These are phyloP conservation scores for Falcaria lacertinaria DNA, from an alignment of 2,888 invertebrate species.

Conservation along the genomic window DNA sequence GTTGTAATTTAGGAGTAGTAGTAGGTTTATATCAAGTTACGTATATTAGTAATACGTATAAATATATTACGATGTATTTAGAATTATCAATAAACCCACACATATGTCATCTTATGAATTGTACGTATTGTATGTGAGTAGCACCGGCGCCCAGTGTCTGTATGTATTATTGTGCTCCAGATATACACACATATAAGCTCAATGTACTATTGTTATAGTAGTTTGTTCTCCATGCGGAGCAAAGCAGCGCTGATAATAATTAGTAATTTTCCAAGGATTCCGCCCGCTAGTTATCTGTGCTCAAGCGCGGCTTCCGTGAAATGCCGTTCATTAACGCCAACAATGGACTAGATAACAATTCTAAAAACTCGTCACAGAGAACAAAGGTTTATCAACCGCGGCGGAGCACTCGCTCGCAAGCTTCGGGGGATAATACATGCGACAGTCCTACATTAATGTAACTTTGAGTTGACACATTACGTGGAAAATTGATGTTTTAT, in stretches of 20 bases:
- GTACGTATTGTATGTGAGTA: too few relatives aligned
- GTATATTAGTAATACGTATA: too few relatives aligned
- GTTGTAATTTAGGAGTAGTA: not conserved
- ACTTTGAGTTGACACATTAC: not conserved
- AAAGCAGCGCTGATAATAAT: conserved; percentile 17
- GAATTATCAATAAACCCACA: too few relatives aligned
- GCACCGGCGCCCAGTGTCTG: too few relatives aligned
- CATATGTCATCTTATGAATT: too few relatives aligned
- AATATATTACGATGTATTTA: too few relatives aligned
- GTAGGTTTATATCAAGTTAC: too few relatives aligned
- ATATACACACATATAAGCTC: too few relatives aligned
- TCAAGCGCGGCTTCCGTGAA: conserved; percentile 44
- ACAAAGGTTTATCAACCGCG: conserved; percentile 44
- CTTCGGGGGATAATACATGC: not conserved
- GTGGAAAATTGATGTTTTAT: not conserved
- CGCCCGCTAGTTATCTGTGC: conserved; percentile 40
- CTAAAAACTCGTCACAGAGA: conserved; percentile 52
- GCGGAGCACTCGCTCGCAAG: conserved; percentile 26
- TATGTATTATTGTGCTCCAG: too few relatives aligned
- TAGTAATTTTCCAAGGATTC: conserved; percentile 28
- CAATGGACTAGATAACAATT: conserved; percentile 62
- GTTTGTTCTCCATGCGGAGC: not conserved
- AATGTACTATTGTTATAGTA: too few relatives aligned
- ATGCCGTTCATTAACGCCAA: conserved; percentile 54
- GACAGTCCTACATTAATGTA: not conserved